Evolutionary conservation across 92 coral and sea anemone genomes (phyloP).

Genomic region (Parazoanthus atlanticus): DNA sequence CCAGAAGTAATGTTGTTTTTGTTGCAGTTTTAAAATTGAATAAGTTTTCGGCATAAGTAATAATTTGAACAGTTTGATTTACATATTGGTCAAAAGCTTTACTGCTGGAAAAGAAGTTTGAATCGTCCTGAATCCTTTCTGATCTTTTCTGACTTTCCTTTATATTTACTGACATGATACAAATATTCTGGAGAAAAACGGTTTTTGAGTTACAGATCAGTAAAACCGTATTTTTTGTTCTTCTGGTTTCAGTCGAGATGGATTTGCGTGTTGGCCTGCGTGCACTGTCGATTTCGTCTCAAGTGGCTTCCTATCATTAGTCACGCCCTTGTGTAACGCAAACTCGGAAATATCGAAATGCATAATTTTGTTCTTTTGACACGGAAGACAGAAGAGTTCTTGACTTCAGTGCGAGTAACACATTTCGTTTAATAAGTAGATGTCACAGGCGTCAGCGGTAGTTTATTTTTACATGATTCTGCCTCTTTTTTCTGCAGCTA

Average conservation of each 20-base stretch:
- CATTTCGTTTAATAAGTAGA: not conserved
- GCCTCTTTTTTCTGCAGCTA: constrained; percentile 47
- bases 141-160: not conserved
- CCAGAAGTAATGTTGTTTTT: not conserved
- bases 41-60: not conserved
- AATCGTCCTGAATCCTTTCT: not conserved
- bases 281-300: not conserved
- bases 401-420: too few relatives aligned
- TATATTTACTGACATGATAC: not conserved
- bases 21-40: not conserved
- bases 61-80: not conserved
- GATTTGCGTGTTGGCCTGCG: not conserved
- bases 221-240: not conserved
- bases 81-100: not conserved
- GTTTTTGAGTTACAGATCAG: not conserved
- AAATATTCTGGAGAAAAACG: too few relatives aligned
- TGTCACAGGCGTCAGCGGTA: not conserved
- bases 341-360: not conserved
- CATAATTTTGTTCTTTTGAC: not conserved
- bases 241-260: not conserved
- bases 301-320: not conserved
- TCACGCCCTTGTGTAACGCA: not conserved
- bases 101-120: not conserved
- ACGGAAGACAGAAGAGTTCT: not conserved
- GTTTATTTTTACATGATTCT: not conserved